phyloP scores from a whole-genome alignment of 37 sponge, comb jelly and placozoan genomes.

The Hormiphora californensis region DNA sequence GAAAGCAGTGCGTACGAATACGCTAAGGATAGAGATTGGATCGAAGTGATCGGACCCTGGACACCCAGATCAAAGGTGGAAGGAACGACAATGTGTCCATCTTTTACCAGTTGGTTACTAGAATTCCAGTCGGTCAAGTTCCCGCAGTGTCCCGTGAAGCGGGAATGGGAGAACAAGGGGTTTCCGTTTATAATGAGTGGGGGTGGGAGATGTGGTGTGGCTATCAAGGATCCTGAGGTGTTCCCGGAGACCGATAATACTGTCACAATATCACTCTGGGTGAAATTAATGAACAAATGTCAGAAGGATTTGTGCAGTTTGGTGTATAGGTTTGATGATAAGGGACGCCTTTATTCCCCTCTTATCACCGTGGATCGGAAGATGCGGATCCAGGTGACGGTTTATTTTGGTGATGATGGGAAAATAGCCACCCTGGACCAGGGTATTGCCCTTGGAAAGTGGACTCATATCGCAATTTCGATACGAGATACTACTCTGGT shows the following conservation, averaged over 20 bases:
- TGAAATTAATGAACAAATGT: slow-evolving; percentile 16
- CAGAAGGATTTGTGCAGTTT: not conserved
- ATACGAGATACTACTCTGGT: not conserved
- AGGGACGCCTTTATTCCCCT: not conserved
- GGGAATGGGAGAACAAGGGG: slow-evolving; percentile 10
- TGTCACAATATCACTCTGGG: slow-evolving; percentile 18
- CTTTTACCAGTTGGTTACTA: not conserved
- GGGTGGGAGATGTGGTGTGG: slow-evolving; percentile 13
- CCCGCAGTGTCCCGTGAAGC: slow-evolving; percentile 28
- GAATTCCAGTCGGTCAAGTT: not conserved
- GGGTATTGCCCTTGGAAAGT: not conserved
- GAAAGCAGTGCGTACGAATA: not conserved
- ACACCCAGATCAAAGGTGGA: not conserved
- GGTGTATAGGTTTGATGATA: slow-evolving; percentile 4
- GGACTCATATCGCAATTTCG: slow-evolving; percentile 16
- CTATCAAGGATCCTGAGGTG: not conserved
- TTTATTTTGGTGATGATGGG: slow-evolving; percentile 13
- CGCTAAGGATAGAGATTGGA: not conserved
- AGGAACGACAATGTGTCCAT: slow-evolving; percentile 17
- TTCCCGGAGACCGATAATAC: not conserved
- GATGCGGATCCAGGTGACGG: not conserved
- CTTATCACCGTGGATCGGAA: not conserved
- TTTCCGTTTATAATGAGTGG: slow-evolving; percentile 43
- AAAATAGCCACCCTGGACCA: slow-evolving; percentile 20
- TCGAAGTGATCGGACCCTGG: slow-evolving; percentile 40